A percentile compares a stretch with the other conserved stretches of the same genome.
Evolutionary conservation across 2,797 vertebrate genomes (phyloP).

Genomic region (Neoniphon sammara): DNA sequence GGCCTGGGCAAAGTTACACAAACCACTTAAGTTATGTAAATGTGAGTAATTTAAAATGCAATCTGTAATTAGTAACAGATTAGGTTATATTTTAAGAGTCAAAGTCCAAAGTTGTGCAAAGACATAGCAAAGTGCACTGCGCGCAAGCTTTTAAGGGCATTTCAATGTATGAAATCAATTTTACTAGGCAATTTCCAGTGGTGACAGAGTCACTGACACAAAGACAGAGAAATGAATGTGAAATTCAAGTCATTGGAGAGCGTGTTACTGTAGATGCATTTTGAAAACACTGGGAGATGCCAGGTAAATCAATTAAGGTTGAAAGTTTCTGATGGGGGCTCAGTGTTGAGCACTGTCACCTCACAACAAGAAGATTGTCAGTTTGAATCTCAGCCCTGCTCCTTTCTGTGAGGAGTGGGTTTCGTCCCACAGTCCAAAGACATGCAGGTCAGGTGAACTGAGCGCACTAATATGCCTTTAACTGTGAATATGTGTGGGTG

Average conservation of each 20-base stretch:
- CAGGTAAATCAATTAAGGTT: slow-evolving; percentile 56
- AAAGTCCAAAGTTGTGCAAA: background rate
- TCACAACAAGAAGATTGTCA: too few species aligned
- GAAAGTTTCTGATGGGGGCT: slow-evolving; percentile 21
- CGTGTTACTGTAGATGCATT: slow-evolving; percentile 51
- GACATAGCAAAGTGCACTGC: background rate
- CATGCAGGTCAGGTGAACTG: too few species aligned
- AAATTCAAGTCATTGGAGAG: slow-evolving; percentile 29
- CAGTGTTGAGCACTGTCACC: too few species aligned
- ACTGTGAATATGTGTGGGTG: too few species aligned
- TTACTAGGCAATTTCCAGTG: slow-evolving; percentile 10
- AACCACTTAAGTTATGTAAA: background rate
- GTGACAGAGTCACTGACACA: slow-evolving; percentile 24
- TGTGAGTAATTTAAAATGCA: slow-evolving; percentile 18
- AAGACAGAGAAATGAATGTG: slow-evolving; percentile 33
- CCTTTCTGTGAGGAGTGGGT: too few species aligned
- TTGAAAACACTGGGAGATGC: slow-evolving; percentile 28
- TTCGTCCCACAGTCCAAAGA: too few species aligned
- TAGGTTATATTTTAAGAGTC: slow-evolving; percentile 19
- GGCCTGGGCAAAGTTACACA: slow-evolving; percentile 33
- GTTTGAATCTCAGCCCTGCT: too few species aligned
- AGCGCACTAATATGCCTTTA: too few species aligned
- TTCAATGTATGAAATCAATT: slow-evolving; percentile 21
- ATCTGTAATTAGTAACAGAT: too few species aligned
- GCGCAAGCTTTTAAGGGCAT: background rate